Percentiles rank a stretch among this genome's conserved stretches.
Conservation (phyloP, 2,888 invertebrate species). For the Aleiodes leptofemur region DNA sequence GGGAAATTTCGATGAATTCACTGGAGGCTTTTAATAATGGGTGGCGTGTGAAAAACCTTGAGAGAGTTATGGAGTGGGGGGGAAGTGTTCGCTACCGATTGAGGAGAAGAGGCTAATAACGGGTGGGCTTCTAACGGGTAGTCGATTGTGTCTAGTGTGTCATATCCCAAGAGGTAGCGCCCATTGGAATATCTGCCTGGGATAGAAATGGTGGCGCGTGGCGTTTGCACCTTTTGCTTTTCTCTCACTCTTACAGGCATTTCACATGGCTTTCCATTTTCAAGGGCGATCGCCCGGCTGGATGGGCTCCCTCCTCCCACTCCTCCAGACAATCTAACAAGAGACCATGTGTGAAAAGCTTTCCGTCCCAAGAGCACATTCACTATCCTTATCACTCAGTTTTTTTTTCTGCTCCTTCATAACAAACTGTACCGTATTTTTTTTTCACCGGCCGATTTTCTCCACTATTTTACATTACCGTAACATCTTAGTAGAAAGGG, state of each 20-base stretch:
- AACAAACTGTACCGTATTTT: not conserved
- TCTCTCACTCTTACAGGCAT: slow-evolving; percentile 34
- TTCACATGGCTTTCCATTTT: slow-evolving; percentile 2
- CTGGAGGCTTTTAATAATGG: too few relatives aligned
- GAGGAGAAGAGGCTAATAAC: too few relatives aligned
- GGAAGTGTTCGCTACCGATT: too few relatives aligned
- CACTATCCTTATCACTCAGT: not conserved
- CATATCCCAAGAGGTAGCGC: slow-evolving; percentile 46
- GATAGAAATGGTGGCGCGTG: slow-evolving; percentile 67
- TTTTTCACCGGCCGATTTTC: not conserved
- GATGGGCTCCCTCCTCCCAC: slow-evolving; percentile 10
- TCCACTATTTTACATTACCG: not conserved
- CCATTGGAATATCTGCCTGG: slow-evolving; percentile 71
- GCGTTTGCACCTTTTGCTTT: slow-evolving; percentile 50
- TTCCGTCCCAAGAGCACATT: not conserved
- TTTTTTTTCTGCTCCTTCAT: not conserved
- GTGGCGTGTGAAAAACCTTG: too few relatives aligned
- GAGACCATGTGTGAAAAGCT: slow-evolving; percentile 20
- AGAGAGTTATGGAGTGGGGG: too few relatives aligned
- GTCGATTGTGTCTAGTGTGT: slow-evolving; percentile 27
- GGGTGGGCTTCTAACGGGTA: too few relatives aligned
- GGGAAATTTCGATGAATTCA: too few relatives aligned
- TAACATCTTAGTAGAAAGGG: slow-evolving; percentile 5
- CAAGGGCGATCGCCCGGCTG: slow-evolving; percentile 20
- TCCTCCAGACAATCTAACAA: not conserved